Conservation (phyloP, 2,797 vertebrate species). For the Lophius americanus region DNA sequence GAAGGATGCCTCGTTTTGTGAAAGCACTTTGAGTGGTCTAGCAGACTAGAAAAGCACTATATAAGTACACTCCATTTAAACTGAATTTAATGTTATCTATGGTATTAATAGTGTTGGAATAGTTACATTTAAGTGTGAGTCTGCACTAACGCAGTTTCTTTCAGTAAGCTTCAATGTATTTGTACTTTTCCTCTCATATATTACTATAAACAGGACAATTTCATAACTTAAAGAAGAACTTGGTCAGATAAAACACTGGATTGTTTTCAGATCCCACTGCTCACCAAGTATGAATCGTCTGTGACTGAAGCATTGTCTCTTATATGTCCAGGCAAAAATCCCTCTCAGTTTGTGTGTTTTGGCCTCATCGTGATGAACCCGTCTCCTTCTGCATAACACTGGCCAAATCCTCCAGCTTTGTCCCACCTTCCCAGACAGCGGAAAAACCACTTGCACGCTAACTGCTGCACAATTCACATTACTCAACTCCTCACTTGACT, state of each 20-base stretch:
- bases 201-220: slow-evolving; percentile 36
- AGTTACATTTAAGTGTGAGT: neutral
- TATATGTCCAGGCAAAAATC: slow-evolving; percentile 52
- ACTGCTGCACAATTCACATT: slow-evolving; percentile 29
- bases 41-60: too few relatives aligned
- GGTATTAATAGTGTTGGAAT: neutral
- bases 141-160: slow-evolving; percentile 17
- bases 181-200: slow-evolving; percentile 30
- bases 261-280: slow-evolving; percentile 51
- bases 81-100: neutral
- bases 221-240: slow-evolving; percentile 38
- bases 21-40: too few relatives aligned
- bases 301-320: slow-evolving; percentile 55
- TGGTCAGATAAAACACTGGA: slow-evolving; percentile 55
- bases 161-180: slow-evolving; percentile 35
- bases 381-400: slow-evolving; percentile 48
- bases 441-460: slow-evolving; percentile 42
- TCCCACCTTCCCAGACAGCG: slow-evolving; percentile 51
- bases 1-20: too few relatives aligned
- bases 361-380: slow-evolving; percentile 56
- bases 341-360: slow-evolving; percentile 71
- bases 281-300: slow-evolving; percentile 44
- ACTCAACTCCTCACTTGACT: slow-evolving; percentile 30
- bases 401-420: slow-evolving; percentile 61
- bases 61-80: too few relatives aligned